A percentile compares a stretch with the other conserved stretches of the same genome.
These are phyloP conservation scores for Leptobrachium leishanense DNA, from an alignment of 2,113 vertebrate species.

Conservation along the genomic window DNA sequence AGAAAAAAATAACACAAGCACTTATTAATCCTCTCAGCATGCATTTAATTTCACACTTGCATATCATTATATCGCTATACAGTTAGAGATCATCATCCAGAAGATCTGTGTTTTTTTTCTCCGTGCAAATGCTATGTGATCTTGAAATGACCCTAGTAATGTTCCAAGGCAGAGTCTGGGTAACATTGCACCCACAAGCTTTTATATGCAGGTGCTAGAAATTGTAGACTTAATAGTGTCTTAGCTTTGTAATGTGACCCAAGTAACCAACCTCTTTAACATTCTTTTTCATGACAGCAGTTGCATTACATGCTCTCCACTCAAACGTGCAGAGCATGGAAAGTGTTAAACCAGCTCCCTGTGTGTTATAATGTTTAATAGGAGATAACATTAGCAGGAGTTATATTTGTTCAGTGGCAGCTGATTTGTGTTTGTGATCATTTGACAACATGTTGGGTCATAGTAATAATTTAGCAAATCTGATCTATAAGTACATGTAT, in stretches of 20 bases:
- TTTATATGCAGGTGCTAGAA: slow-evolving; percentile 70
- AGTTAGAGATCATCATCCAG: neutral
- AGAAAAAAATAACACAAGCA: too few relatives aligned
- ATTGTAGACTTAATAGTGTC: slow-evolving; percentile 61
- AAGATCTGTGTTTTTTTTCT: neutral
- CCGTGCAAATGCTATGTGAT: slow-evolving; percentile 33
- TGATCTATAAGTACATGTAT: too few relatives aligned
- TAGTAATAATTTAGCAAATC: too few relatives aligned
- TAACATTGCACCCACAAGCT: slow-evolving; percentile 47
- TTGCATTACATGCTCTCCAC: slow-evolving; percentile 22
- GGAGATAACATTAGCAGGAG: neutral
- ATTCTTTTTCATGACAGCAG: slow-evolving; percentile 52
- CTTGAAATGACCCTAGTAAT: slow-evolving; percentile 45
- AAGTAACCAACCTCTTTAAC: slow-evolving; percentile 59
- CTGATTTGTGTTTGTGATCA: too few relatives aligned
- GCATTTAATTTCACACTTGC: too few relatives aligned
- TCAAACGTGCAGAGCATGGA: slow-evolving; percentile 54
- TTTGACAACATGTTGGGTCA: too few relatives aligned
- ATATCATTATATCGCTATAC: neutral
- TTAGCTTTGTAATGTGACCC: slow-evolving; percentile 72
- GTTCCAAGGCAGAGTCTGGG: slow-evolving; percentile 38
- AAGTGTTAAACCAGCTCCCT: slow-evolving; percentile 58
- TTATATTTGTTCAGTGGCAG: too few relatives aligned
- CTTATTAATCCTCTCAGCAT: too few relatives aligned
- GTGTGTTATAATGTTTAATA: slow-evolving; percentile 31